A percentile compares a stretch with the other conserved stretches of the same genome.
Evolutionary conservation across 1,140 invertebrate species (phyloP).

Genomic region (Drosophila athabasca): DNA sequence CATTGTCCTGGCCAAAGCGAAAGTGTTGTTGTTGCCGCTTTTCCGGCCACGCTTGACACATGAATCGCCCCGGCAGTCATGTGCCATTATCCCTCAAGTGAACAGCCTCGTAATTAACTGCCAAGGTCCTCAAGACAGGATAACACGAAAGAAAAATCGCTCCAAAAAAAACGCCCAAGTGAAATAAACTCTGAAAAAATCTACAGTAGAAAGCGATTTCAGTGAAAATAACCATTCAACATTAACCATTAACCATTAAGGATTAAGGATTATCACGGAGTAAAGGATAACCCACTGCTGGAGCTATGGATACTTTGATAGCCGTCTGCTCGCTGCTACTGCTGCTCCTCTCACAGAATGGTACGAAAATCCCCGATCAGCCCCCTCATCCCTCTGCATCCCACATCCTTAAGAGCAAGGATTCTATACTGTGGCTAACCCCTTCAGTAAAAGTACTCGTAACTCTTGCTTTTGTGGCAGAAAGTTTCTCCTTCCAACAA

Average conservation of each 20-base stretch:
- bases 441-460: too few relatives aligned
- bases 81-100: constrained; percentile 60
- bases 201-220: constrained; percentile 4
- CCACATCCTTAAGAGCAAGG: too few relatives aligned
- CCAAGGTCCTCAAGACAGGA: constrained; percentile 8
- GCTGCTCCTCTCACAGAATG: constrained; percentile 50
- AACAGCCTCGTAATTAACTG: constrained; percentile 48
- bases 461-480: constrained; percentile 2
- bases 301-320: constrained; percentile 62
- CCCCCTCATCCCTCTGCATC: too few relatives aligned
- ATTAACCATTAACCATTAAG: constrained; percentile 40
- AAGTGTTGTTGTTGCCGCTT: constrained; percentile 59
- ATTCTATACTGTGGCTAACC: too few relatives aligned
- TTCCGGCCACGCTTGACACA: constrained; percentile 42
- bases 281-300: constrained; percentile 30
- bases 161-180: constrained; percentile 14
- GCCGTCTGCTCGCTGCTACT: constrained; percentile 50
- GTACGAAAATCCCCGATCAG: constrained; percentile 42
- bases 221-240: constrained; percentile 38
- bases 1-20: constrained; percentile 57
- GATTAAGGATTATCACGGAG: constrained; percentile 51
- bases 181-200: constrained; percentile 24
- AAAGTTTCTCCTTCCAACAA: too few relatives aligned
- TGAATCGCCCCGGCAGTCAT: constrained; percentile 55
- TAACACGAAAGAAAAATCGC: constrained; percentile 17